phyloP scores from a whole-genome alignment of 2,888 invertebrate genomes.

The Azorinus chamasolen region DNA sequence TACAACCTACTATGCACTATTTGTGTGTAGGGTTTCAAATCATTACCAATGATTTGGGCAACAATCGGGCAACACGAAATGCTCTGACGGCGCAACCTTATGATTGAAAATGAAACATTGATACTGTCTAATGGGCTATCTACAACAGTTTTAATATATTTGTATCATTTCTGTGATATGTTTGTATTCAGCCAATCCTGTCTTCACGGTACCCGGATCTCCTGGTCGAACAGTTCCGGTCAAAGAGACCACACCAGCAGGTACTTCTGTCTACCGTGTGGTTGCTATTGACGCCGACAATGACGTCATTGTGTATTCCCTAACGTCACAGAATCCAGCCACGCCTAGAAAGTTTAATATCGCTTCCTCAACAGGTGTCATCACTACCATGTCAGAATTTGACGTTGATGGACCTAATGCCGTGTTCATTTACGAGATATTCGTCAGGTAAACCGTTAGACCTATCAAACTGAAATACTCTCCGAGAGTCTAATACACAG shows the following conservation, averaged over 20 bases:
- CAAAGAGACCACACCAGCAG: slow-evolving; percentile 25
- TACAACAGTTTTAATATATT: no score
- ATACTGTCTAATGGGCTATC: no score
- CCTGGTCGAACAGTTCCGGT: slow-evolving; percentile 31
- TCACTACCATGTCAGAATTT: slow-evolving; percentile 29
- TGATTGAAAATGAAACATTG: no score
- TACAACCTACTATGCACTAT: no score
- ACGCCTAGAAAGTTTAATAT: slow-evolving; percentile 30
- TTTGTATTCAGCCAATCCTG: slow-evolving; percentile 22
- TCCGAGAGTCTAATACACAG: no score
- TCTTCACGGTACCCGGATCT: slow-evolving; percentile 32
- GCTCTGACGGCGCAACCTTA: no score
- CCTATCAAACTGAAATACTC: no score
- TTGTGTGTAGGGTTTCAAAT: no score
- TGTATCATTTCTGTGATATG: no score
- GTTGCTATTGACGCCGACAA: slow-evolving; percentile 41
- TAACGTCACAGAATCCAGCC: slow-evolving; percentile 40
- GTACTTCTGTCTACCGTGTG: slow-evolving; percentile 29
- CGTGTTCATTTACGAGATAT: slow-evolving; percentile 16
- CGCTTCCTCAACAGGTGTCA: slow-evolving; percentile 27
- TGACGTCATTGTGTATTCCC: slow-evolving; percentile 28
- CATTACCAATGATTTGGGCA: no score
- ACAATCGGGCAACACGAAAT: no score
- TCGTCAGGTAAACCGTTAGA: slow-evolving; percentile 34
- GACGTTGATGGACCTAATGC: slow-evolving; percentile 22